Evolutionary conservation across 2,797 vertebrate species (phyloP).

Genomic region (Platalea minor): DNA sequence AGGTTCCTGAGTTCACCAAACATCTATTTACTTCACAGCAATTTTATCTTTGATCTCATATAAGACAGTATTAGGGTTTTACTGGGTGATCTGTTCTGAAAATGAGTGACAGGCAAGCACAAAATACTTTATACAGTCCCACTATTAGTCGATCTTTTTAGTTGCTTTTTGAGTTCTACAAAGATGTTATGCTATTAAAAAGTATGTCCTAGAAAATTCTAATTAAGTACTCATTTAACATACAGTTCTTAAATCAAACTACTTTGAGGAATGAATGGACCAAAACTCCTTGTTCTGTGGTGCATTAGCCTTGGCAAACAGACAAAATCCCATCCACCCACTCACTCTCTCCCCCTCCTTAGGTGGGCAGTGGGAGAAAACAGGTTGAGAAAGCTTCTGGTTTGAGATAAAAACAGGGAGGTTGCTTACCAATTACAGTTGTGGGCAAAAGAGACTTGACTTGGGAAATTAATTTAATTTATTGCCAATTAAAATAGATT

Average conservation of each 20-base stretch:
- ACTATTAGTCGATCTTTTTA: background rate
- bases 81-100: background rate
- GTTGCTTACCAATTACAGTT: background rate
- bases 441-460: background rate
- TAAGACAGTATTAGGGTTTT: background rate
- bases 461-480: background rate
- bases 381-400: background rate
- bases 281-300: background rate
- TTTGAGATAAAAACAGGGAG: background rate
- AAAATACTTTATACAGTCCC: background rate
- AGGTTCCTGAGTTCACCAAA: background rate
- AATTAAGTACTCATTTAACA: background rate
- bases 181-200: background rate
- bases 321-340: background rate
- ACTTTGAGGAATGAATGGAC: background rate
- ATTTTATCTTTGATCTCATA: background rate
- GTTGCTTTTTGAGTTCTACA: background rate
- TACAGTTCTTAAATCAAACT: background rate
- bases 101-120: background rate
- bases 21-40: background rate
- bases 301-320: background rate
- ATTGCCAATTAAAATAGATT: background rate
- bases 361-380: background rate
- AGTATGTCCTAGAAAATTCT: background rate
- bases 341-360: background rate